Evolutionary conservation across 2,888 invertebrate species (phyloP).

Genomic region (Lasioglossum malachurum): DNA sequence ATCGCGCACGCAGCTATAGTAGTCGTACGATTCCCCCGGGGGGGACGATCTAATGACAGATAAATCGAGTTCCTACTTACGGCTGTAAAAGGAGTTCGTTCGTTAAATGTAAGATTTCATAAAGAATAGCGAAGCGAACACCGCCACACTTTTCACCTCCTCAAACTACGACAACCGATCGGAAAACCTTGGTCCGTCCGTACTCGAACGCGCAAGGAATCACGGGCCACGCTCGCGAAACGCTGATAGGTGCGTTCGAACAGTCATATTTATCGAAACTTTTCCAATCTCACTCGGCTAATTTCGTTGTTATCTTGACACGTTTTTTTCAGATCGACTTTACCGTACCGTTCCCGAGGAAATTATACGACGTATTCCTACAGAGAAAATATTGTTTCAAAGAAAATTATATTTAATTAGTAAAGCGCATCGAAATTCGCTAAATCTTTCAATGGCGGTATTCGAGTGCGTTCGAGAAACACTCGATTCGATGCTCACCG

Average conservation of each 20-base stretch:
- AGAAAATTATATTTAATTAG: neutral
- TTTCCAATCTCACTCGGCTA: constrained; percentile 24
- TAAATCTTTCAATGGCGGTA: neutral
- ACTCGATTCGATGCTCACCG: neutral
- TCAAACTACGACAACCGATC: constrained; percentile 62
- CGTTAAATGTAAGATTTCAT: constrained; percentile 79
- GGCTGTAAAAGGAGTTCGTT: constrained; percentile 74
- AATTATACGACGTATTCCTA: no score
- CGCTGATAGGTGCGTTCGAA: constrained; percentile 70
- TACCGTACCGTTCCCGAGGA: neutral
- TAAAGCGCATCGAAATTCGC: neutral
- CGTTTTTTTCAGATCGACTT: neutral
- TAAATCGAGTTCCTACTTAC: constrained; percentile 73
- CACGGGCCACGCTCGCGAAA: constrained; percentile 70
- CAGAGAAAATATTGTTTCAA: neutral
- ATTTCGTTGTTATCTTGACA: neutral
- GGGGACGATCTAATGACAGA: neutral
- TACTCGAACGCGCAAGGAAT: constrained; percentile 73
- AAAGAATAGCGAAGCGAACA: constrained; percentile 70
- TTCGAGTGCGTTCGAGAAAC: constrained; percentile 29
- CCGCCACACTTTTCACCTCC: constrained; percentile 71
- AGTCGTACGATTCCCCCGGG: constrained; percentile 22
- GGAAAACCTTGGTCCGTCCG: constrained; percentile 68
- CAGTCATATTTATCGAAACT: constrained; percentile 52
- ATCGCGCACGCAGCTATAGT: constrained; percentile 51